Base-by-base conservation (phyloP, 2,113 vertebrate species). In the Pipa parva region DNA sequence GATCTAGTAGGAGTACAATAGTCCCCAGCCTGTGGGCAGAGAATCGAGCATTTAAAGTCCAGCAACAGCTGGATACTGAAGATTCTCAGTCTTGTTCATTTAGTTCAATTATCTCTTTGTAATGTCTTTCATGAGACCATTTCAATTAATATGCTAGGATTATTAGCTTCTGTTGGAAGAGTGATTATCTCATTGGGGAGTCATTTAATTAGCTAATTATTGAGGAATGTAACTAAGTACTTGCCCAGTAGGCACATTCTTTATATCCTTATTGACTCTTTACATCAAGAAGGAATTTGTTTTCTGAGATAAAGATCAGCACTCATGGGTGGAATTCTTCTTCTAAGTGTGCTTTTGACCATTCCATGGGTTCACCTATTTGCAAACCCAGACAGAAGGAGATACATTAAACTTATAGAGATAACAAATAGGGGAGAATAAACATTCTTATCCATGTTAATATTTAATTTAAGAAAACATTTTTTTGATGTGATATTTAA, bases 191-290 rank as follows among this genome's bases (percentile, higher is more conserved):
- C 36, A 27, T 28, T 42, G 63, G 33, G 31, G 24, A 63, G 24
- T 29, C 33, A 50, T 64, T 64, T 64, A 45, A 64, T 64, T 39
- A 45, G 52, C 24, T 54, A 55, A 29, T 55, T 50, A 54, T n/a
- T 55, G 28, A 29, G 25, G 63, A 64, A 64, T 55, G 50, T 39
- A 55, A 55, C 36, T 63, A 63, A 12, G 54, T 27, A 27, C 33
- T 28, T 52, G 51, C 21, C 50, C 50, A 63, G 9, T 45, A 51
- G 51, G 50, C 63, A 28, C 39, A 25, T 45, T 42, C 36, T 29
- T 55, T 28, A 24, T 54, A 42, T 27, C n/a, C 37, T 39, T 17
- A 18, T 39, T 5, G 10, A n/a, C 49, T 25, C 2, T 28, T 10
- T n/a, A 33, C 60, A 63, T 63, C 15, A 25, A 37, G 20, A 10